Evolutionary conservation across 2,888 invertebrate species (phyloP), one percentile per base, ranked within the genome.

Genomic region (Drosophila histrio): DNA sequence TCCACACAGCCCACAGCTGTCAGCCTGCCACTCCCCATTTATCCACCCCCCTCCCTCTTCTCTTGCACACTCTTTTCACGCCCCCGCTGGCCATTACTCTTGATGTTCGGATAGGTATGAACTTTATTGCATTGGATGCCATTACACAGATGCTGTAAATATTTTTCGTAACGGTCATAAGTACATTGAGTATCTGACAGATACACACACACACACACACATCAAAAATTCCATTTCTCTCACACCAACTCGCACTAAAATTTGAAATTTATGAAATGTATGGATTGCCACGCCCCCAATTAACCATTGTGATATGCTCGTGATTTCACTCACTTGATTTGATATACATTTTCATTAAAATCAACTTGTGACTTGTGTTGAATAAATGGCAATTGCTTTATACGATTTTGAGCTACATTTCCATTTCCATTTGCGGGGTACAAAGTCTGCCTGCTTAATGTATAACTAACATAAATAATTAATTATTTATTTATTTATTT

Each of bases 71-170:
- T n/a, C 22, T 38, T 5, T 24, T 2, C 19, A 7, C 17, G n/a
- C 26, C 26, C 11, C 15, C 46, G 36, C 30, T 62, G 64, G 34
- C 65, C 57, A 53, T 52, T 54, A 59, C 52, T 39, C 72, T 52
- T 57, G 36, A 44, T 50, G 43, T 72, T 67, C 57, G 49, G 41
- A 19, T 68, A 34, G 47, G 49, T 44, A 59, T 58, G 57, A 72
- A 72, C 72, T 79, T 83, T 75, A 80, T 75, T 75, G 75, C 72
- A 58, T 54, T 54, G 67, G 59, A 62, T 69, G 83, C 68, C 83
- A 79, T 72, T 65, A 53, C 61, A 60, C 63, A 83, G 83, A 61
- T 60, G 69, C 72, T 79, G 69, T 68, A 82, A 69, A 80, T 78
- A 78, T 78, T 75, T 77, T 52, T 52, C 54, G 53, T 34, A 41